These are phyloP conservation scores for Drosophila eohydei DNA, from an alignment of 2,888 invertebrate species.

Conservation along the genomic window DNA sequence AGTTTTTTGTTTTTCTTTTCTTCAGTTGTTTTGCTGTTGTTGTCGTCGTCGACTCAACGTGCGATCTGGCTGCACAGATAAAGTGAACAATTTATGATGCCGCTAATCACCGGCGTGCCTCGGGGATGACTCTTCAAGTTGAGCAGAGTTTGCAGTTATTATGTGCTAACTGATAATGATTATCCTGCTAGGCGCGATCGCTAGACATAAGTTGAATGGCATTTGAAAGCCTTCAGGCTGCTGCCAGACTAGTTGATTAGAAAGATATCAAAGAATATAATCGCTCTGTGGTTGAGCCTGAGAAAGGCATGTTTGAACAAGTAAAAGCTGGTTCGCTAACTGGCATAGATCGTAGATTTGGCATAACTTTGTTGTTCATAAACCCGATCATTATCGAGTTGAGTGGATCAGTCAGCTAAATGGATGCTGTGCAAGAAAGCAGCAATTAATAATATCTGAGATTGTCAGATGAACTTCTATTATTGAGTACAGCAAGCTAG, in stretches of 20 bases:
- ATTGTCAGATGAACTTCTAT: neutral
- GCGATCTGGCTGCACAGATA: slow-evolving; percentile 56
- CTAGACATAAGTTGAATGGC: slow-evolving; percentile 15
- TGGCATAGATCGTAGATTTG: neutral
- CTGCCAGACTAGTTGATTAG: slow-evolving; percentile 35
- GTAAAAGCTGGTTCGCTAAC: slow-evolving; percentile 24
- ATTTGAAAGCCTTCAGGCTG: slow-evolving; percentile 13
- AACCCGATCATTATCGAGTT: neutral
- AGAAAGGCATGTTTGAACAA: slow-evolving; percentile 34
- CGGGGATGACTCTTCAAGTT: slow-evolving; percentile 58
- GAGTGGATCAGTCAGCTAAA: neutral
- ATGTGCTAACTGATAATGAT: slow-evolving; percentile 77
- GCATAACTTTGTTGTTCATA: slow-evolving; percentile 2
- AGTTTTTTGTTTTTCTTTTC: neutral
- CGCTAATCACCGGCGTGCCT: slow-evolving; percentile 61
- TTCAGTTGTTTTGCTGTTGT: neutral
- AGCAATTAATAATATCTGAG: neutral
- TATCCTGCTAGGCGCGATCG: slow-evolving; percentile 51
- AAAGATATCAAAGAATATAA: slow-evolving; percentile 31
- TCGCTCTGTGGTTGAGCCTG: slow-evolving; percentile 10
- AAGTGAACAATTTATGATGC: slow-evolving; percentile 62
- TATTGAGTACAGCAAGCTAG: neutral
- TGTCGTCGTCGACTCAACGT: slow-evolving; percentile 11
- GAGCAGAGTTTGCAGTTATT: slow-evolving; percentile 62
- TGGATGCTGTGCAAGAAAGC: neutral